Conservation (phyloP, 2,113 vertebrate genomes). For the Semnornis frantzii region DNA sequence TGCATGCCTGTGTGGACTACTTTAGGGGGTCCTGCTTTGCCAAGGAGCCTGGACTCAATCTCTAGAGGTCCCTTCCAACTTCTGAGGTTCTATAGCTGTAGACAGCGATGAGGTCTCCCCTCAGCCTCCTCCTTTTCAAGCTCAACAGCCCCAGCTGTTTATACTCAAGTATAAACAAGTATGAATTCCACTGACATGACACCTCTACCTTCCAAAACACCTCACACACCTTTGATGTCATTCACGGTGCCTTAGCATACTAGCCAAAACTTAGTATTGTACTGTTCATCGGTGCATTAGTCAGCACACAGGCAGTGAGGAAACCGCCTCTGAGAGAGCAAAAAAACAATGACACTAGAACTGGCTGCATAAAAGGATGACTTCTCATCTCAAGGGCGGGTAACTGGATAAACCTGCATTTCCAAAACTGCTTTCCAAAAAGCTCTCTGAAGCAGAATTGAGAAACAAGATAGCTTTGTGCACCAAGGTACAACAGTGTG, state of each 20-base stretch:
- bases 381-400: not conserved
- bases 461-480: conserved; percentile 45
- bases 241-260: not conserved
- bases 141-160: too few species aligned
- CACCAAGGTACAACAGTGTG: not conserved
- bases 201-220: not conserved
- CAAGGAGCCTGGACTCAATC: too few species aligned
- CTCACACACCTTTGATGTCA: not conserved
- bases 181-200: not conserved
- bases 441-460: conserved; percentile 36
- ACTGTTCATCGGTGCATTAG: not conserved
- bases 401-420: conserved; percentile 68
- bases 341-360: not conserved
- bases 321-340: not conserved
- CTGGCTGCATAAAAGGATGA: not conserved
- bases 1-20: too few species aligned
- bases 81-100: too few species aligned
- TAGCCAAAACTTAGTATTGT: not conserved
- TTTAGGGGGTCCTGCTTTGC: too few species aligned
- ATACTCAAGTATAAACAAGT: not conserved
- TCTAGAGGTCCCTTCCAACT: too few species aligned
- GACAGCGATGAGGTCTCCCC: too few species aligned
- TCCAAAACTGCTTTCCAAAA: conserved; percentile 47
- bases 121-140: too few species aligned
- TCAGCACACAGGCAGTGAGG: not conserved